A percentile compares a stretch with the other conserved stretches of the same genome.
These are phyloP conservation scores for Protobothrops mucrosquamatus DNA, from an alignment of 2,113 vertebrate species.

Conservation along the genomic window DNA sequence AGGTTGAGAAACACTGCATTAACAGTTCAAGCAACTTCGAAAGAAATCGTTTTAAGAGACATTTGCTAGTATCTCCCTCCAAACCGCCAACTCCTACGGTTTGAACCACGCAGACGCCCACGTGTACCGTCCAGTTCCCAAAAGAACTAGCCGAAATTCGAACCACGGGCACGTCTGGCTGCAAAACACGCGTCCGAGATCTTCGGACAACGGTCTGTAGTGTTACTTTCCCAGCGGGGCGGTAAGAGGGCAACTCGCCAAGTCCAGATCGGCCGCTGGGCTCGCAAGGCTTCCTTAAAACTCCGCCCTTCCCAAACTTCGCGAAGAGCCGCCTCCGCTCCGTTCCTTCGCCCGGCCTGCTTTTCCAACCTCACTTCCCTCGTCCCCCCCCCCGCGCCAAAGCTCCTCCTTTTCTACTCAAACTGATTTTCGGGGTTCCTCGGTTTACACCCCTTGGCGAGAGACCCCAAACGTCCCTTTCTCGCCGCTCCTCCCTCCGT, in stretches of 20 bases:
- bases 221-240: neutral
- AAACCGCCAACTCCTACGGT: neutral
- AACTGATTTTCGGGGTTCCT: neutral
- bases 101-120: neutral
- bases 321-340: neutral
- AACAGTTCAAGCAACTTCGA: neutral
- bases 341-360: neutral
- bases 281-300: neutral
- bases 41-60: neutral
- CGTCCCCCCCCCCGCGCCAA: too few species aligned
- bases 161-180: too few species aligned
- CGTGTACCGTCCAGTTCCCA: neutral
- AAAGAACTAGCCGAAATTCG: neutral
- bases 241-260: neutral
- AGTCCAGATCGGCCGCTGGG: neutral
- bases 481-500: neutral
- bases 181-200: neutral
- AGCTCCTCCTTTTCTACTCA: neutral
- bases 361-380: neutral
- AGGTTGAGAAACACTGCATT: too few species aligned
- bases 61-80: neutral
- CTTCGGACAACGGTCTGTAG: neutral
- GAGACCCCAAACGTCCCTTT: neutral
- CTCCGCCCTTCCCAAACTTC: neutral
- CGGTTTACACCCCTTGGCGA: neutral